A percentile compares a stretch with the other conserved stretches of the same genome.
These are phyloP conservation scores for Sycophila texana DNA, from an alignment of 2,888 invertebrate species.

Conservation along the genomic window DNA sequence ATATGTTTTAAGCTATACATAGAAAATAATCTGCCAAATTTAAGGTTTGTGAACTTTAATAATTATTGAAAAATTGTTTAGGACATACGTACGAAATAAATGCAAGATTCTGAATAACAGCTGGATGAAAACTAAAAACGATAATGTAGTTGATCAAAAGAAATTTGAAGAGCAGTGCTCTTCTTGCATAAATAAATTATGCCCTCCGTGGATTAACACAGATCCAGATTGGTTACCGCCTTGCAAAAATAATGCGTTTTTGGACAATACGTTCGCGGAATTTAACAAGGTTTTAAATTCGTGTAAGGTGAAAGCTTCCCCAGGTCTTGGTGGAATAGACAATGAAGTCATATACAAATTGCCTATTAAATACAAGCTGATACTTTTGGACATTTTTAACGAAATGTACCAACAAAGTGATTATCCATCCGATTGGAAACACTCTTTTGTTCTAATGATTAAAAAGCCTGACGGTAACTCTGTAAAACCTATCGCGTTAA, in stretches of 20 bases:
- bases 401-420: constrained; percentile 7
- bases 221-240: not conserved
- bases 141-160: not conserved
- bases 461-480: not conserved
- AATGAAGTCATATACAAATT: too few relatives aligned
- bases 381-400: not conserved
- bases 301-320: not conserved
- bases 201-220: not conserved
- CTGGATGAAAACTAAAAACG: not conserved
- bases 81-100: not conserved
- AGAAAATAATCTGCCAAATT: too few relatives aligned
- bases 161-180: not conserved
- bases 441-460: not conserved
- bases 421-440: not conserved
- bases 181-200: constrained; percentile 4
- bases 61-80: too few relatives aligned
- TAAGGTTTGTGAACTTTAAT: too few relatives aligned
- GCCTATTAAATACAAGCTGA: too few relatives aligned
- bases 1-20: too few relatives aligned
- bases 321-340: constrained; percentile 2
- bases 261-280: constrained; percentile 12
- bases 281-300: not conserved
- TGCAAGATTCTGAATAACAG: not conserved
- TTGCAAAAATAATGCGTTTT: not conserved
- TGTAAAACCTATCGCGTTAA: not conserved